phyloP scores from a whole-genome alignment of 1,140 invertebrate species.

The Bombus polaris region DNA sequence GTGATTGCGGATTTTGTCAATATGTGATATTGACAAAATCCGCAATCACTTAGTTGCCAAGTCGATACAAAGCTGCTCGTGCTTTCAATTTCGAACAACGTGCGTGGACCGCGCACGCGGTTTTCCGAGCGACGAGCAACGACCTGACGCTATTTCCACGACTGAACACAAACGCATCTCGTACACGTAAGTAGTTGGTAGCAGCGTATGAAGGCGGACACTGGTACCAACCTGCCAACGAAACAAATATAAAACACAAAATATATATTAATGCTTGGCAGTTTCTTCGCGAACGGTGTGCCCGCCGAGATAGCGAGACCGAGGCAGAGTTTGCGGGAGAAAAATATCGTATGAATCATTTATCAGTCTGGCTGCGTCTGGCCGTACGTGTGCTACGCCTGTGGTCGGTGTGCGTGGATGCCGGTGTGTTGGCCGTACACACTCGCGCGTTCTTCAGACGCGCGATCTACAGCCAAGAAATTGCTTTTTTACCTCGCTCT shows the following conservation, averaged over 20 bases:
- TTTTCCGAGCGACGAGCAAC: too few species aligned
- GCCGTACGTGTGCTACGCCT: neutral
- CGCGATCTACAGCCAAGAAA: neutral
- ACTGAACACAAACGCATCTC: too few species aligned
- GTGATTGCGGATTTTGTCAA: too few species aligned
- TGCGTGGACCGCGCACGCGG: too few species aligned
- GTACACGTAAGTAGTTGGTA: too few species aligned
- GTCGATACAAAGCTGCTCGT: too few species aligned
- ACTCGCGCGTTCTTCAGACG: neutral
- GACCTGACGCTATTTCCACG: too few species aligned
- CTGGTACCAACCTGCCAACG: slow-evolving; percentile 8
- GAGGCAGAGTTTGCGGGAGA: slow-evolving; percentile 58
- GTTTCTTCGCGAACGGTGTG: slow-evolving; percentile 72
- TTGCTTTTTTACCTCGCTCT: slow-evolving; percentile 14
- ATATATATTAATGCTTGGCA: slow-evolving; percentile 76
- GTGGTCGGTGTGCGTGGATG: neutral
- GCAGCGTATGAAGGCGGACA: too few species aligned
- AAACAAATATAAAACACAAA: slow-evolving; percentile 75
- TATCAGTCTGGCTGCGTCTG: slow-evolving; percentile 74
- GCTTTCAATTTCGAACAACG: too few species aligned
- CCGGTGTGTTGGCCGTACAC: neutral
- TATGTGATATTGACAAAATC: too few species aligned
- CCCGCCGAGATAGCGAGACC: slow-evolving; percentile 67
- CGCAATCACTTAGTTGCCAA: too few species aligned
- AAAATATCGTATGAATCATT: slow-evolving; percentile 77